Evolutionary conservation across 2,888 invertebrate genomes (phyloP), one percentile per base, ranked within the genome.

Genomic region (Cephus spinipes): DNA sequence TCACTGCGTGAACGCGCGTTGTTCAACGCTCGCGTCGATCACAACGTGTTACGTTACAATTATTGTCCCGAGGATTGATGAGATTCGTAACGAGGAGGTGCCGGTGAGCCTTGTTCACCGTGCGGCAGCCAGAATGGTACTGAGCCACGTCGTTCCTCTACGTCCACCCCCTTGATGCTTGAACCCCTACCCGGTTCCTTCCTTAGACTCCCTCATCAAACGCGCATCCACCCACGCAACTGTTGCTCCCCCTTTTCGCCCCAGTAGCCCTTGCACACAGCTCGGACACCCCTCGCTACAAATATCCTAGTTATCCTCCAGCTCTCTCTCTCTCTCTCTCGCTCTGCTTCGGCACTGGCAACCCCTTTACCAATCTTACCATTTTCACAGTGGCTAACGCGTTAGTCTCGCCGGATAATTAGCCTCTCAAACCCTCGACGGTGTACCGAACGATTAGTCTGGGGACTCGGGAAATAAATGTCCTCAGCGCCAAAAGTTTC

Each of bases 141-240:
- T 88, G 88, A 88, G 83, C 83, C 82, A 85, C 88, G 83, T 87
- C 87, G 82, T 55, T 55, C 55, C 55, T 55, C 9, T 82, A 83
- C 79, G 83, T 84, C 84, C 79, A 82, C 84, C 74, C 68, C 73
- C 32, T 81, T 82, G 82, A 81, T 79, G 79, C 80, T 78, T 80
- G 79, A 76, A 78, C 79, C 69, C 77, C 75, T 40, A 75, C 77
- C 69, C 35, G 35, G 73, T 71, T 77, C 79, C 79, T 79, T 81
- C 76, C 80, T 78, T 81, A 83, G 81, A 82, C 82, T 84, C 84
- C 81, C 83, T 84, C 87, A 86, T 87, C 88, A 87, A 88, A 85
- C 87, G 90, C 90, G 90, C 90, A 90, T 86, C 89, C 87, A 90
- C 88, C 90, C 88, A 90, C 90, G 90, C 89, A 90, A 90, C 90